Evolutionary conservation across 2,113 vertebrate species (phyloP).

Genomic region (Oryzias javanicus): DNA sequence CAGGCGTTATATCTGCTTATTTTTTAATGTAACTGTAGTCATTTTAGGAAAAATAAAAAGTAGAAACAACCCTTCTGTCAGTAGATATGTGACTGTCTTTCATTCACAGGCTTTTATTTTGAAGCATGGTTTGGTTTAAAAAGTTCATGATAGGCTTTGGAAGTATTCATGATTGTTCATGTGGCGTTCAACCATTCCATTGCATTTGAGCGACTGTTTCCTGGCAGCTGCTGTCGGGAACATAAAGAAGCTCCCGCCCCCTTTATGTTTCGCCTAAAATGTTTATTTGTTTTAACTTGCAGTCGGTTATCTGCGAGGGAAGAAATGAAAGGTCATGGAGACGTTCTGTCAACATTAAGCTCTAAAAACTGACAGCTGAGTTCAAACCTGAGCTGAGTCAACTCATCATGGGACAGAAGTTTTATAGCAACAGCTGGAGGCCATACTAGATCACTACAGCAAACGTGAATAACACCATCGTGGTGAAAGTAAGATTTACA

Average conservation of each 20-base stretch:
- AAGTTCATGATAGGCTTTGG: too few relatives aligned
- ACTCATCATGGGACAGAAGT: too few relatives aligned
- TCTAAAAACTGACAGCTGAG: neutral
- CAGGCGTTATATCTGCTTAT: neutral
- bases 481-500: too few relatives aligned
- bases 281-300: neutral
- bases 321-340: neutral
- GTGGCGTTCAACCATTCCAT: too few relatives aligned
- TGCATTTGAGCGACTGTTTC: neutral
- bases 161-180: too few relatives aligned
- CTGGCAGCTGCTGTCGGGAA: slow-evolving; percentile 11
- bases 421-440: too few relatives aligned
- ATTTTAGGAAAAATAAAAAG: neutral
- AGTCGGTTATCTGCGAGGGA: neutral
- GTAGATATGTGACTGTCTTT: neutral
- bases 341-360: neutral
- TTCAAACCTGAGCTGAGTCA: too few relatives aligned
- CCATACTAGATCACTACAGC: too few relatives aligned
- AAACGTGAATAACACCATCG: too few relatives aligned
- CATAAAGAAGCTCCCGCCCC: slow-evolving; percentile 3
- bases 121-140: neutral
- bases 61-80: neutral
- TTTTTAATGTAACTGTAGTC: neutral
- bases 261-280: neutral
- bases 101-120: neutral